Conservation (phyloP, 2,113 vertebrate genomes). For the Malurus cyaneus region DNA sequence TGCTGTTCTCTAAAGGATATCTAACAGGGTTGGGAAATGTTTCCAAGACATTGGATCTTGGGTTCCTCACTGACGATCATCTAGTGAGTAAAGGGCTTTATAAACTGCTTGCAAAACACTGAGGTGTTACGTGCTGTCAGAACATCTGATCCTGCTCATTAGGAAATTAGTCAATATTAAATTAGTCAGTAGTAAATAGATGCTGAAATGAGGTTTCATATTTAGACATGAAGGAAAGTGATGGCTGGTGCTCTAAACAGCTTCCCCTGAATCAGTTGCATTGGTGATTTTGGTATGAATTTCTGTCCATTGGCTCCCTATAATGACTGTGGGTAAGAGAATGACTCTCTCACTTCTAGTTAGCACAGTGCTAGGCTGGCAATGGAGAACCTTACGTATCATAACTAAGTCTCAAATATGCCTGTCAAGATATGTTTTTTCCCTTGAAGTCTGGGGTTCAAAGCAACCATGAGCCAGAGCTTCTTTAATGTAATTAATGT, state of each 20-base stretch:
- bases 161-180: background rate
- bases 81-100: background rate
- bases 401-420: background rate
- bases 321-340: background rate
- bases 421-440: background rate
- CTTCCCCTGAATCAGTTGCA: background rate
- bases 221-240: background rate
- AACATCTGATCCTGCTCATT: background rate
- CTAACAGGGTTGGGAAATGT: background rate
- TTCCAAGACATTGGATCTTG: background rate
- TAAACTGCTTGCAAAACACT: background rate
- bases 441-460: background rate
- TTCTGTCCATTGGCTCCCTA: background rate
- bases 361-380: background rate
- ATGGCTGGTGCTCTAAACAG: background rate
- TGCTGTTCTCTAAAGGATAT: background rate
- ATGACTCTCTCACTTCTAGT: background rate
- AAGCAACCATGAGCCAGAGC: background rate
- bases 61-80: background rate
- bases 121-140: fast-evolving
- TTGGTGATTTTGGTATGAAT: background rate
- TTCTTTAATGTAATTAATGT: background rate
- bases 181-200: background rate
- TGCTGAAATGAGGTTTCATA: background rate
- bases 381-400: background rate